Percentiles rank a stretch among this genome's conserved stretches.
phyloP scores from a whole-genome alignment of 2,888 invertebrate species.

The Fragum fragum region DNA sequence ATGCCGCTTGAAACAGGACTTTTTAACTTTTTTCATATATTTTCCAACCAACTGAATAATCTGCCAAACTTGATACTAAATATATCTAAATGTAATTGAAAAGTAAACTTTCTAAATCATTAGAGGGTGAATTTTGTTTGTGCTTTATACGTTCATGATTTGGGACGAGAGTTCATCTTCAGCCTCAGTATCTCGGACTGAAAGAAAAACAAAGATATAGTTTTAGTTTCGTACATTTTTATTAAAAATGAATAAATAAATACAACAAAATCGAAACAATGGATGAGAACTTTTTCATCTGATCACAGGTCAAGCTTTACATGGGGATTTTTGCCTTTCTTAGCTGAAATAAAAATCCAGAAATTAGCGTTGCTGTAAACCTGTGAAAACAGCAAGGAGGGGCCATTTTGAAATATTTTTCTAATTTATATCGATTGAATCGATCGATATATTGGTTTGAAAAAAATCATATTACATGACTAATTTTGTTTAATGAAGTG shows the following conservation, averaged over 20 bases:
- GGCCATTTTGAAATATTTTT: not conserved
- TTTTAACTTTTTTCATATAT: no score
- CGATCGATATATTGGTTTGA: not conserved
- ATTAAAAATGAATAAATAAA: slow-evolving; percentile 4
- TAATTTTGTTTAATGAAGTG: not conserved
- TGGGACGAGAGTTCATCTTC: slow-evolving; percentile 11
- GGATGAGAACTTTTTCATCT: not conserved
- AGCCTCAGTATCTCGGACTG: slow-evolving; percentile 28
- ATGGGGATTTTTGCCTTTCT: slow-evolving; percentile 5
- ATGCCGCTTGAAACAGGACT: no score
- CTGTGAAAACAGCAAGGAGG: not conserved
- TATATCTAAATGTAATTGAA: no score
- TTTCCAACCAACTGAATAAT: no score
- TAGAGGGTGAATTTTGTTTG: not conserved
- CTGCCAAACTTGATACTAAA: no score
- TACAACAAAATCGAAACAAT: slow-evolving; percentile 30
- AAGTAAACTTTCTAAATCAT: no score
- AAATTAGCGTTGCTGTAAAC: not conserved
- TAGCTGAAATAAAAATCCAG: slow-evolving; percentile 25
- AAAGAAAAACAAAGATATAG: slow-evolving; percentile 15
- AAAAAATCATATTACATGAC: not conserved
- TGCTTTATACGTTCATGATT: not conserved
- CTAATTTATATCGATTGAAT: not conserved
- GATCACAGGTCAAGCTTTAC: slow-evolving; percentile 20
- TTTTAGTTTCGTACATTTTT: slow-evolving; percentile 19